Base-by-base conservation (phyloP, 30 jellyfish, hydroid and myxozoan genomes). In the Aurelia coerulea region DNA sequence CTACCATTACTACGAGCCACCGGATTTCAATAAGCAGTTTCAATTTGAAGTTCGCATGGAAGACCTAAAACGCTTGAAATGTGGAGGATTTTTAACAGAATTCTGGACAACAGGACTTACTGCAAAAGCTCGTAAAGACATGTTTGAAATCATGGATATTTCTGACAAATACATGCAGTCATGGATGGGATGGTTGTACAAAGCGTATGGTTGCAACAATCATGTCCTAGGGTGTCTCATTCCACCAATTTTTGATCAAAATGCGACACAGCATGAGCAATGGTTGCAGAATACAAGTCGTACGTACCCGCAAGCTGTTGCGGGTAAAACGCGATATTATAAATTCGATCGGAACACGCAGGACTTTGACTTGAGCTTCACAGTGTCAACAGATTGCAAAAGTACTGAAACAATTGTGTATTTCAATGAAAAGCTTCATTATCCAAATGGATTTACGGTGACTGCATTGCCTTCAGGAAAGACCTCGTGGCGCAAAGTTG, bases 131-230 rank as follows among this genome's bases (percentile, higher is more conserved):
- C 80, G 82, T 41, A 69, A 69, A 31, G 87, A 90, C 68, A 88
- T 94, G 99, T 77, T 74, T 62, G 92, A 88, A 62, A 70, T 94
- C 67, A 68, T 94, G 74, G 97, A 88, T 79, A 62, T 88, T 0
- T 65, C 97, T 37, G 99, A 94, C 64, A 58, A 70, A 56, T 80
- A 88, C 83, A 88, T 89, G 88, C 99, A 89, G 75, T 88, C 97
- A 35, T 94, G 99, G 99, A 95, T 88, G 91, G 99, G 99, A 10
- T 94, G 99, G 99, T 52, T 94, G 66, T 94, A 94, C 85, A 94
- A 94, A 74, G 91, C 97, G 73, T 94, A 94, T 78, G 97, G 99
- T 14, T 94, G 99, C 68, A 78, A 84, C 52, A 83, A 71, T 46
- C 53, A 62, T 19, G 83, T 77, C 14, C 41, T 89, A 35, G 99